Conservation (phyloP, 2,797 vertebrate species). For the Sebastes paucispinis region DNA sequence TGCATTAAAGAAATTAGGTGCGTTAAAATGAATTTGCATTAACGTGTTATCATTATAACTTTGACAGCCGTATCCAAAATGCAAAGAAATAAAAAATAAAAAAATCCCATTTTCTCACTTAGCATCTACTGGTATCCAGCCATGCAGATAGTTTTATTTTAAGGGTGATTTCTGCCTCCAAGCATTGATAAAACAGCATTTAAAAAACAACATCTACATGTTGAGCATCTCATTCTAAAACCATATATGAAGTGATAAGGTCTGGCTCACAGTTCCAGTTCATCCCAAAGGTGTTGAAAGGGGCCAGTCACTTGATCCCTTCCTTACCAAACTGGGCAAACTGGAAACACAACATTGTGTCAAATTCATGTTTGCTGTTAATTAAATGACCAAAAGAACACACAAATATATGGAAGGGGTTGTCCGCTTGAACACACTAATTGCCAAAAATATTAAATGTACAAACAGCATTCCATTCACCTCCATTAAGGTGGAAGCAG, state of each 20-base stretch:
- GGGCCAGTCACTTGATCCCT: background rate
- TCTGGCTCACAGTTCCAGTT: background rate
- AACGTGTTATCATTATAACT: no score
- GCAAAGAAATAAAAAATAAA: background rate
- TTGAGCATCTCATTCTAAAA: background rate
- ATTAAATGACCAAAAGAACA: background rate
- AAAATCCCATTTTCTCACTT: background rate
- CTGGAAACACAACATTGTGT: background rate
- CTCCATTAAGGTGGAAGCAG: background rate
- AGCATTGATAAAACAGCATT: background rate
- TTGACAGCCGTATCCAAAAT: background rate
- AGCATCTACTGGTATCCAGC: background rate
- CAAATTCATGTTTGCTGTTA: background rate
- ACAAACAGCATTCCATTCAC: background rate
- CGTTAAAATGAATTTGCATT: no score
- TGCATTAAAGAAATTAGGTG: no score
- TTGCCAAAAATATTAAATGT: no score
- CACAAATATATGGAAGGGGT: background rate
- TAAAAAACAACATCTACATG: background rate
- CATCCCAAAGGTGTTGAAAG: background rate
- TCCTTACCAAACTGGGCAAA: background rate
- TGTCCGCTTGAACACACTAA: background rate
- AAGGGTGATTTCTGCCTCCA: background rate
- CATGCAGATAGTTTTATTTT: background rate
- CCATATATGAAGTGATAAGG: background rate